Percentiles rank a stretch among this genome's conserved stretches.
Conservation (phyloP, 2,888 invertebrate genomes). For the Orgyia antiqua region DNA sequence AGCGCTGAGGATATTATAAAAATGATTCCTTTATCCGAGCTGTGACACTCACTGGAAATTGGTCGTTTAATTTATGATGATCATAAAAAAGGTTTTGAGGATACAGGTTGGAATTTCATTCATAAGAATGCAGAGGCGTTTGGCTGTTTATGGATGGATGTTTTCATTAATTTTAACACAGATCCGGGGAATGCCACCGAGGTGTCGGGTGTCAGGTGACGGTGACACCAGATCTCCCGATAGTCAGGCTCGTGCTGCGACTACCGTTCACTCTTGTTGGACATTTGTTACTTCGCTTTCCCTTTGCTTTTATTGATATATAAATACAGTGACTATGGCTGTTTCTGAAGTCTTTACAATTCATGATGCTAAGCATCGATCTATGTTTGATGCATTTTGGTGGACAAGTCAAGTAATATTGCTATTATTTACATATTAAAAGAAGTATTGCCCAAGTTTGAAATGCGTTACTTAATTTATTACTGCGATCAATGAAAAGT, state of each 20-base stretch:
- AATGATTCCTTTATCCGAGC: slow-evolving; percentile 76
- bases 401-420: slow-evolving; percentile 43
- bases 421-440: slow-evolving; percentile 56
- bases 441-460: slow-evolving; percentile 55
- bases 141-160: slow-evolving; percentile 75
- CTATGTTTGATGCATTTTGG: no score
- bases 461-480: slow-evolving; percentile 66
- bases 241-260: slow-evolving; percentile 52
- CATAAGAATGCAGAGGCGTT: slow-evolving; percentile 78
- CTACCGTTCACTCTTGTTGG: slow-evolving; percentile 45
- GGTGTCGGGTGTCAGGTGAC: slow-evolving; percentile 64
- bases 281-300: slow-evolving; percentile 20
- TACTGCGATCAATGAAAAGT: slow-evolving; percentile 58
- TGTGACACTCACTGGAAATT: slow-evolving; percentile 77
- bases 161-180: slow-evolving; percentile 76
- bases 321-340: no score
- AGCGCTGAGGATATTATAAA: slow-evolving; percentile 77
- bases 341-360: no score
- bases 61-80: slow-evolving; percentile 72
- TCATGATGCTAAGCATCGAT: no score
- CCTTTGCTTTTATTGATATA: slow-evolving; percentile 28
- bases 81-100: slow-evolving; percentile 75
- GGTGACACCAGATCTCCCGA: slow-evolving; percentile 49
- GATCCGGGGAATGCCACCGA: slow-evolving; percentile 59
- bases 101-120: slow-evolving; percentile 77